Conservation (phyloP, 2,797 vertebrate genomes). For the Pipistrellus pygmaeus region DNA sequence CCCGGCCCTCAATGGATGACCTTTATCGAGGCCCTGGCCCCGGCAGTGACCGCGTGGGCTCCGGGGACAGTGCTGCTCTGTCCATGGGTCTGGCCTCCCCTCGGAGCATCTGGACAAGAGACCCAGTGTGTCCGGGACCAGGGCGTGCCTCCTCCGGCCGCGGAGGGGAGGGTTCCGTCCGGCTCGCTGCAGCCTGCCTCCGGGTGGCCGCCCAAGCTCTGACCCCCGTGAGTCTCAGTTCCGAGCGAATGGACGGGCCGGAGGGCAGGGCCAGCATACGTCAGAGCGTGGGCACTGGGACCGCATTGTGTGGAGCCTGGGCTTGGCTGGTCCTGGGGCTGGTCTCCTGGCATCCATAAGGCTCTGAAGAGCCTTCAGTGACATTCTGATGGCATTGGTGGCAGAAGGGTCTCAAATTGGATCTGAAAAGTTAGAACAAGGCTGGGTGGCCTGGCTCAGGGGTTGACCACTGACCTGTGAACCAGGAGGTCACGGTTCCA, state of each 20-base stretch:
- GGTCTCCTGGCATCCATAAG: neutral
- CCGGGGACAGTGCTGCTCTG: neutral
- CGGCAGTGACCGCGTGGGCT: fast-evolving
- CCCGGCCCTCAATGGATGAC: slow-evolving; percentile 42
- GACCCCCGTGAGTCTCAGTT: no score
- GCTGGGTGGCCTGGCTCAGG: no score
- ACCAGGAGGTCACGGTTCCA: no score
- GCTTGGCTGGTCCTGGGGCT: fast-evolving
- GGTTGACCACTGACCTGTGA: no score
- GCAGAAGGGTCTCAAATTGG: neutral
- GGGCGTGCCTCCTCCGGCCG: neutral
- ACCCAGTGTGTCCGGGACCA: fast-evolving
- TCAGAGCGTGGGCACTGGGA: neutral
- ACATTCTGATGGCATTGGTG: fast-evolving
- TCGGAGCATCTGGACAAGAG: neutral
- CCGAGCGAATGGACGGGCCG: fast-evolving
- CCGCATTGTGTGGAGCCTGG: no score
- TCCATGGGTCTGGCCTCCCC: fast-evolving
- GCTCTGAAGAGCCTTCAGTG: neutral
- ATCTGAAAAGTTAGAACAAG: no score
- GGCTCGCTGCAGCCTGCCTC: fast-evolving
- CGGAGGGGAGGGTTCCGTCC: neutral
- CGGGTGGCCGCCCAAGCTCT: fast-evolving
- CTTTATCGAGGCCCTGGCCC: neutral
- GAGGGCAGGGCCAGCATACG: fast-evolving